These are phyloP conservation scores for Ladona fulva DNA, from an alignment of 1,140 invertebrate species.

Conservation along the genomic window DNA sequence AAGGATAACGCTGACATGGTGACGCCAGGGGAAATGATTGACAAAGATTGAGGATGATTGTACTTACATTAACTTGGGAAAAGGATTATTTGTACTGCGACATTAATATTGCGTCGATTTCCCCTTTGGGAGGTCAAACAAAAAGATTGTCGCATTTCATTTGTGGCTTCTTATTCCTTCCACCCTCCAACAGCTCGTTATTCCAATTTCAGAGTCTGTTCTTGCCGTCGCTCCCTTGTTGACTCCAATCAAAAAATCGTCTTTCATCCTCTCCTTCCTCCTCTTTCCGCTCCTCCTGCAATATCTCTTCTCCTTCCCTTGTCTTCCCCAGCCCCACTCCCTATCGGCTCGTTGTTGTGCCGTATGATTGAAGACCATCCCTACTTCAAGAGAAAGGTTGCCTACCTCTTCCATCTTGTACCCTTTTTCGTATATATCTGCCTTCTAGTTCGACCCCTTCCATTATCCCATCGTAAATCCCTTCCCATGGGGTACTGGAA, in stretches of 20 bases:
- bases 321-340: not conserved
- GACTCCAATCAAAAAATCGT: slow-evolving; percentile 2
- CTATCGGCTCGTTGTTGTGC: not conserved
- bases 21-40: too few relatives aligned
- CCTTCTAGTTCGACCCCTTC: not conserved
- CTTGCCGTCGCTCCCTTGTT: not conserved
- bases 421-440: not conserved
- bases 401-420: not conserved
- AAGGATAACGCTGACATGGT: too few relatives aligned
- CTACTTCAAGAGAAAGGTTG: not conserved
- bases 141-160: not conserved
- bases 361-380: not conserved
- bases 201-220: not conserved
- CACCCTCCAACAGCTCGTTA: not conserved
- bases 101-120: not conserved
- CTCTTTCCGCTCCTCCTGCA: not conserved
- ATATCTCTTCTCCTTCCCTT: not conserved
- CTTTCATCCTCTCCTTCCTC: not conserved
- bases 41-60: not conserved
- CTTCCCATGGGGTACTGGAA: not conserved
- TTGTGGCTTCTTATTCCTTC: not conserved
- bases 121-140: not conserved
- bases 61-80: not conserved
- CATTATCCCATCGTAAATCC: not conserved
- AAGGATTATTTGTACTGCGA: not conserved